A percentile compares a stretch with the other conserved stretches of the same genome.
phyloP scores from a whole-genome alignment of 2,888 invertebrate genomes.

The Clistopyga incitator region DNA sequence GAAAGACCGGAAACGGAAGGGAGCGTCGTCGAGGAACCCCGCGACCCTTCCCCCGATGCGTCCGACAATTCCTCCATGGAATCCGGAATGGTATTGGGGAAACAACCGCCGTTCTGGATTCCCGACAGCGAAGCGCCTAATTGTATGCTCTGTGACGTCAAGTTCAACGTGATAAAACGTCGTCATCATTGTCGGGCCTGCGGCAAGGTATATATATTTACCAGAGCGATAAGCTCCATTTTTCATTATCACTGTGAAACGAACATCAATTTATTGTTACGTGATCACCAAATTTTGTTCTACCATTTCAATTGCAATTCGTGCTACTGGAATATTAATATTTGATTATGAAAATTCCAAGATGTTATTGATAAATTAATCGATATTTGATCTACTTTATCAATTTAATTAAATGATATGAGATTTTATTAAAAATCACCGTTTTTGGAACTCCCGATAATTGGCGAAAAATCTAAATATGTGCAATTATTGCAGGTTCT shows the following conservation, averaged over 20 bases:
- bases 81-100: slow-evolving; percentile 86
- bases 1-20: slow-evolving; percentile 73
- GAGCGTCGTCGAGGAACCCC: slow-evolving; percentile 70
- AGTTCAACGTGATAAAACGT: slow-evolving; percentile 92
- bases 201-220: slow-evolving; percentile 87
- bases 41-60: slow-evolving; percentile 78
- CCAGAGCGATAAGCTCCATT: too few species aligned
- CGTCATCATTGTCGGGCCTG: slow-evolving; percentile 96
- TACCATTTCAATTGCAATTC: too few species aligned
- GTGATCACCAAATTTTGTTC: too few species aligned
- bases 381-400: too few species aligned
- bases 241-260: too few species aligned
- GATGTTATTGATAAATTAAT: too few species aligned
- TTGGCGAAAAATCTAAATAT: neutral
- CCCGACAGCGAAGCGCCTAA: slow-evolving; percentile 92
- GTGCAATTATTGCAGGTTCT: slow-evolving; percentile 86
- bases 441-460: neutral
- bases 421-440: too few species aligned
- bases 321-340: too few species aligned
- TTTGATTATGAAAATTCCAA: too few species aligned
- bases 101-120: slow-evolving; percentile 93
- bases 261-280: too few species aligned
- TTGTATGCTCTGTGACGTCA: slow-evolving; percentile 93
- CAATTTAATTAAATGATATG: too few species aligned
- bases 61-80: slow-evolving; percentile 81